phyloP scores from a whole-genome alignment of 2,888 invertebrate species.

The Ichneumoninae sp. region DNA sequence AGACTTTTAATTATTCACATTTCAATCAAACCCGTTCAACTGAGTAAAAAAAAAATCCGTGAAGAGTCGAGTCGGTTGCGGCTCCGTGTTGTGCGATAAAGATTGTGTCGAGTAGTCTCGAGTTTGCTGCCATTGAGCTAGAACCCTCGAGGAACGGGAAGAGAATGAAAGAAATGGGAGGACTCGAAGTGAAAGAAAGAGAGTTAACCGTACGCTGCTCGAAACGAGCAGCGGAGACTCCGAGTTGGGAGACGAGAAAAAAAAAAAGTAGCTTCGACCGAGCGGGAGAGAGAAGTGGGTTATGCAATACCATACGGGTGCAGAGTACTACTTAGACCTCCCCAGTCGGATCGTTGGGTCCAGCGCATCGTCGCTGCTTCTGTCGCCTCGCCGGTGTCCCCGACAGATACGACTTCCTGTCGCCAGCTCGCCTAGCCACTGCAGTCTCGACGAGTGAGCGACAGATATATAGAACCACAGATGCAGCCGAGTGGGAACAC shows the following conservation, averaged over 20 bases:
- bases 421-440: conserved; percentile 58
- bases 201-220: conserved; percentile 17
- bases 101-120: conserved; percentile 50
- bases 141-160: conserved; percentile 40
- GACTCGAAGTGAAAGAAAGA: neutral
- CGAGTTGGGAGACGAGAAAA: conserved; percentile 1
- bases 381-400: conserved; percentile 43
- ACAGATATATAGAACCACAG: conserved; percentile 15
- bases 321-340: neutral
- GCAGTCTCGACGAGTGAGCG: conserved; percentile 48
- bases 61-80: neutral
- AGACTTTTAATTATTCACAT: too few relatives aligned
- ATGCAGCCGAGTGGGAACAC: conserved; percentile 28
- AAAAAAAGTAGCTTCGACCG: neutral
- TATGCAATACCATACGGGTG: conserved; percentile 32
- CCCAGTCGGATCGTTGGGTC: conserved; percentile 34
- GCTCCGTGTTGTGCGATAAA: conserved; percentile 48
- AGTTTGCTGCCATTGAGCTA: conserved; percentile 48
- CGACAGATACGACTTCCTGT: conserved; percentile 68
- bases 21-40: neutral
- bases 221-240: conserved; percentile 3
- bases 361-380: conserved; percentile 29
- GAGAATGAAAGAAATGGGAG: conserved; percentile 27
- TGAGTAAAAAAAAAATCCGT: neutral
- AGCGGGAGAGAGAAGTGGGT: conserved; percentile 5